phyloP scores from a whole-genome alignment of 2,888 invertebrate genomes.

The Drosophila parthenogenetica region DNA sequence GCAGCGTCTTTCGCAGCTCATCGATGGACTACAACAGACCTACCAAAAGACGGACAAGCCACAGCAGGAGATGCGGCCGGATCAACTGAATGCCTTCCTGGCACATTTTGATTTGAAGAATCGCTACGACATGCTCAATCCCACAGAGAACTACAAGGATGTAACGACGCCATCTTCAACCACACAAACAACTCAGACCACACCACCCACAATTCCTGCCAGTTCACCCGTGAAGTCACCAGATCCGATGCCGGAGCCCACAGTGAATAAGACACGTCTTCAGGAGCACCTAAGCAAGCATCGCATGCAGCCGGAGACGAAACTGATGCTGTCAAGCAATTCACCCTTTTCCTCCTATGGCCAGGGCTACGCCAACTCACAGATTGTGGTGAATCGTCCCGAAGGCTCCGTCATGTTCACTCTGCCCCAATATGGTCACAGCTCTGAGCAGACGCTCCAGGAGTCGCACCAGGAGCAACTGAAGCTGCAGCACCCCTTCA shows the following conservation, averaged over 20 bases:
- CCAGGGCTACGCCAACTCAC: conserved; percentile 82
- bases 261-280: conserved; percentile 55
- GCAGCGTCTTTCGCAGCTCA: conserved; percentile 83
- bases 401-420: conserved; percentile 84
- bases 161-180: conserved; percentile 16
- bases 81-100: conserved; percentile 84
- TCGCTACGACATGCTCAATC: conserved; percentile 77
- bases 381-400: conserved; percentile 85
- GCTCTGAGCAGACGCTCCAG: conserved; percentile 42
- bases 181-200: conserved; percentile 4
- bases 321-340: conserved; percentile 74
- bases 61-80: conserved; percentile 80
- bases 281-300: conserved; percentile 58
- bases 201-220: not conserved
- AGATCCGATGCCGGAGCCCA: conserved; percentile 35
- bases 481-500: conserved; percentile 11
- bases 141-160: conserved; percentile 27
- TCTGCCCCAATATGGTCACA: conserved; percentile 65
- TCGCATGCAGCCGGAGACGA: conserved; percentile 79
- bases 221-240: conserved; percentile 1
- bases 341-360: conserved; percentile 63
- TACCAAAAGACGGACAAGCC: conserved; percentile 77
- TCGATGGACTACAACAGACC: conserved; percentile 83
- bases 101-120: conserved; percentile 84
- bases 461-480: conserved; percentile 28